Conservation (phyloP, 2,797 vertebrate species). For the Rhinogobio ventralis region DNA sequence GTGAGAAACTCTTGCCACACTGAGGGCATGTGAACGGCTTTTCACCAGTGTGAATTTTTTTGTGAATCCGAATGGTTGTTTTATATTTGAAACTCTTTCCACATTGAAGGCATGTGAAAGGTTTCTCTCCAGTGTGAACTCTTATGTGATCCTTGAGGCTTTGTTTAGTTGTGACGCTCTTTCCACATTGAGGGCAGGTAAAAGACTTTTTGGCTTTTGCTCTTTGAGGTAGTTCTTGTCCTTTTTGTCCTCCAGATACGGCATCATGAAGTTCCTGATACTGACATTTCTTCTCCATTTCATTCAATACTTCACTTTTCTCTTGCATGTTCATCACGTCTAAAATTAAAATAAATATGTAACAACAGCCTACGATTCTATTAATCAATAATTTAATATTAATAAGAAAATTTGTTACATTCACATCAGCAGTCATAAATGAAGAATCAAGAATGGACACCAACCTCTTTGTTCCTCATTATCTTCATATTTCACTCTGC, state of each 20-base stretch:
- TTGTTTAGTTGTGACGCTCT: background rate
- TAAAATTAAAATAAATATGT: background rate
- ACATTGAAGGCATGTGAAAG: background rate
- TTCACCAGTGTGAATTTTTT: background rate
- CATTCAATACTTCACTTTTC: background rate
- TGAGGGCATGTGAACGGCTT: background rate
- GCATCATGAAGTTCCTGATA: background rate
- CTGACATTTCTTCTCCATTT: background rate
- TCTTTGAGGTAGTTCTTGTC: background rate
- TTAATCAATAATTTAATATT: background rate
- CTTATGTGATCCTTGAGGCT: background rate
- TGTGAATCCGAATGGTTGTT: background rate
- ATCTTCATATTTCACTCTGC: too few species aligned
- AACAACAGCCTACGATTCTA: background rate
- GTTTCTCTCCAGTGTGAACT: conserved; percentile 7
- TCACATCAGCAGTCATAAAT: background rate
- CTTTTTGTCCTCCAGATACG: background rate
- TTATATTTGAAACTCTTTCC: conserved; percentile 3
- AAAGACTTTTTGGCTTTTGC: background rate
- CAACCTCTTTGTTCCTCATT: too few species aligned
- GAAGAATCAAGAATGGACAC: too few species aligned
- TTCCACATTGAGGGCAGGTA: background rate
- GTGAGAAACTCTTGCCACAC: conserved; percentile 1
- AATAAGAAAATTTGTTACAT: background rate
- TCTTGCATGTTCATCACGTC: background rate